Base-by-base conservation (phyloP, 2,797 vertebrate species). In the Varecia variegata region DNA sequence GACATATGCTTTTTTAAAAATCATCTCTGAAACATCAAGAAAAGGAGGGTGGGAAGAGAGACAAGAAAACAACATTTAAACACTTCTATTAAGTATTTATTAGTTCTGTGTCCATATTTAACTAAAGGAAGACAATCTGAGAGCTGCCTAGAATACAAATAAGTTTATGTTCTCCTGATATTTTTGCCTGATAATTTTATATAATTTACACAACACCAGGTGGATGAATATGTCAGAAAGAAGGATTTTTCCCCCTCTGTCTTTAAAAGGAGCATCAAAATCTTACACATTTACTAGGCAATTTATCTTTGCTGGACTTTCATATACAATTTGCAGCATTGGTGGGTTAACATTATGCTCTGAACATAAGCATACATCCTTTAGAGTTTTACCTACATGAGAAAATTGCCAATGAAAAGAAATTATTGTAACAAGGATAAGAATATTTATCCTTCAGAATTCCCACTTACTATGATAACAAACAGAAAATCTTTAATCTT, bases 21-120 rank as follows among this genome's bases (percentile, higher is more conserved):
- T 74, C 10, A 8, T 67, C 32, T 93, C 80, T 86, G 60, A 86
- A 90, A 74, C 8, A 70, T 30, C 38, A 93, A 74, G n/a, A 81
- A 68, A 32, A 73, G 27, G 18, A 35, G 38, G 9, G 6, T 21
- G 27, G 21, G 25, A 45, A 4, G 7, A 38, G 4, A 27, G 30
- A 23, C 1, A 47, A 54, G 84, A 65, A 88, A 18, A 7, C 18
- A 73, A 70, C 27, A 13, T 7, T 3, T 32, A 70, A 90, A 62
- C 45, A 82, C 13, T 82, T 93, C 43, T 80, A 13, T 40, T 89
- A 83, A 85, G n/a, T 27, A 50, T 77, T 88, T 20, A 3, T 77
- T 90, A 74, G 58, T 67, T 94, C 94, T 81, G 25, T 50, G 65
- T 81, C 80, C 23, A 21, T 60, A 80, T 91, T 91, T 93, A 86